These are phyloP conservation scores for Calameuta idolon DNA, from an alignment of 2,888 invertebrate species.

Conservation along the genomic window DNA sequence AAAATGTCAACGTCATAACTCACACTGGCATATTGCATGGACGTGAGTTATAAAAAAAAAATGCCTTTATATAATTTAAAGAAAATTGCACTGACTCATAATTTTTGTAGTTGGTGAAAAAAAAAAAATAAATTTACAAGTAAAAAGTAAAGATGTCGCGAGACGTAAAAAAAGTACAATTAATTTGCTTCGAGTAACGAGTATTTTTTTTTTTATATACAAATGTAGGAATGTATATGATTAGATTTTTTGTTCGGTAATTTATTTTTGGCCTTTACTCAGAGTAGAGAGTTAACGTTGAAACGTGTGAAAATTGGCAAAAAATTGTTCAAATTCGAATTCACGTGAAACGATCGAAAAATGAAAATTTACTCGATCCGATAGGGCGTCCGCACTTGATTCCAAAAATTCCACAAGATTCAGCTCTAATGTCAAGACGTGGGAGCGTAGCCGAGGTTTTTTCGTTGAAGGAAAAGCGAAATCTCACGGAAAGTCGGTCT, in stretches of 20 bases:
- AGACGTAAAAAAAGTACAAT: background rate
- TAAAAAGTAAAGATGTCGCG: too few relatives aligned
- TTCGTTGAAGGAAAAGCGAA: conserved; percentile 83
- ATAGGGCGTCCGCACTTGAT: background rate
- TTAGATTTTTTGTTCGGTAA: conserved; percentile 11
- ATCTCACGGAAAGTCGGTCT: conserved; percentile 86
- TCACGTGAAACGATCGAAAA: background rate
- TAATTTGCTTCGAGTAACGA: background rate
- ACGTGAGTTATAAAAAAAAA: too few relatives aligned
- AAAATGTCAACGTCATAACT: background rate
- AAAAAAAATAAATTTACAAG: background rate
- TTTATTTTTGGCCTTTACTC: background rate
- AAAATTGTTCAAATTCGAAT: background rate
- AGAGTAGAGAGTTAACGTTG: background rate
- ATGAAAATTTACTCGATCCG: conserved; percentile 7
- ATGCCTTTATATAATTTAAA: too few relatives aligned
- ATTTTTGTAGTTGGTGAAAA: background rate
- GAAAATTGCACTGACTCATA: too few relatives aligned
- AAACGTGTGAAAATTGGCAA: too few relatives aligned
- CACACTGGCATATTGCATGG: too few relatives aligned
- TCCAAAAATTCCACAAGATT: background rate
- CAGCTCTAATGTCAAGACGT: conserved; percentile 64
- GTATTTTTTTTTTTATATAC: background rate
- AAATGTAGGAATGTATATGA: conserved; percentile 26
- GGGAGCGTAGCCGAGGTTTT: conserved; percentile 74